A percentile compares a stretch with the other conserved stretches of the same genome.
phyloP scores from a whole-genome alignment of 2,797 vertebrate genomes.

The Acanthurus lineatus region DNA sequence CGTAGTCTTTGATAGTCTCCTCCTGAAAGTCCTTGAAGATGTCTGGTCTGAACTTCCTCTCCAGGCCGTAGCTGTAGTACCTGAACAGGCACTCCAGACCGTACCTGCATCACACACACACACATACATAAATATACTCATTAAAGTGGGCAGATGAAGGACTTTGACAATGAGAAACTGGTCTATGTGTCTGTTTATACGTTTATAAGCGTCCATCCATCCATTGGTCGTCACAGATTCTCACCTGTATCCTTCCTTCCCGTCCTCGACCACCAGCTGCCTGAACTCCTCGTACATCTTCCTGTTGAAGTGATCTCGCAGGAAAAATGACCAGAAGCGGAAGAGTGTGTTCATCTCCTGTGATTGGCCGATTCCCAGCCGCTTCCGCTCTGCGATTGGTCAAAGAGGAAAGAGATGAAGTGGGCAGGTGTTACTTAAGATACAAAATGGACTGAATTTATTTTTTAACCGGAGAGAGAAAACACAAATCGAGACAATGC shows the following conservation, averaged over 20 bases:
- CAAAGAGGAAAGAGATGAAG: neutral
- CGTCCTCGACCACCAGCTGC: constrained; percentile 96
- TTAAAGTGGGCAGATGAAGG: no score
- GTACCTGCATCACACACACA: constrained; percentile 85
- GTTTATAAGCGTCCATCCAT: neutral
- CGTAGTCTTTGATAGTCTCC: constrained; percentile 96
- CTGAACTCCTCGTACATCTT: constrained; percentile 99
- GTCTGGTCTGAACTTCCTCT: constrained; percentile 97
- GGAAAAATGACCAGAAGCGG: constrained; percentile 99
- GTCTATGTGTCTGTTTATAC: no score
- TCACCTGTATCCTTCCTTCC: constrained; percentile 98
- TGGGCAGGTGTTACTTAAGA: neutral
- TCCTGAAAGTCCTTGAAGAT: constrained; percentile 99
- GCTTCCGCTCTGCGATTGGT: constrained; percentile 91
- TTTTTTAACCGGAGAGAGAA: no score
- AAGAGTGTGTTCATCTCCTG: constrained; percentile 99
- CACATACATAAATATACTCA: neutral
- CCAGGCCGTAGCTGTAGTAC: constrained; percentile 98
- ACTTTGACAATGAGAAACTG: no score
- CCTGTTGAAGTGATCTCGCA: constrained; percentile 98
- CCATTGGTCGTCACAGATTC: neutral
- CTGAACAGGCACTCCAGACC: constrained; percentile 99
- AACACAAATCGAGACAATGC: no score
- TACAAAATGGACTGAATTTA: neutral
- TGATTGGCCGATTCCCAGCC: constrained; percentile 97